These are phyloP conservation scores for Orthosia gracilis DNA, from an alignment of 2,888 invertebrate genomes.

Conservation along the genomic window DNA sequence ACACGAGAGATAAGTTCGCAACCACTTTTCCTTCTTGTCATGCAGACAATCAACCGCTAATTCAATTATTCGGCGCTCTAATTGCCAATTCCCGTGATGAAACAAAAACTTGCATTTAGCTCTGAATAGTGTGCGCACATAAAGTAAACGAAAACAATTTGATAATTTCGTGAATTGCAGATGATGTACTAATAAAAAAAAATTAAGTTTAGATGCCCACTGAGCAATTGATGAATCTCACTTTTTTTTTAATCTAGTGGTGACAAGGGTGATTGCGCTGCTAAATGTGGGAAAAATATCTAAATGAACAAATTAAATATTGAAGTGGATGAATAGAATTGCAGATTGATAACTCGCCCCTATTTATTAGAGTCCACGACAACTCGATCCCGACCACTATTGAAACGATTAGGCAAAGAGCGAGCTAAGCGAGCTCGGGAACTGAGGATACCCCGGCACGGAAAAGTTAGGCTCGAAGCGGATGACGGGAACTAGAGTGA, in stretches of 20 bases:
- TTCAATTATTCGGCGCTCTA: constrained; percentile 78
- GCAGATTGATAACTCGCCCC: too few species aligned
- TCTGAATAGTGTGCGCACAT: constrained; percentile 46
- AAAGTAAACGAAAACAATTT: constrained; percentile 63
- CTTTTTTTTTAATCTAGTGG: neutral
- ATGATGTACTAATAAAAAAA: constrained; percentile 51
- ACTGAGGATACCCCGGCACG: too few species aligned
- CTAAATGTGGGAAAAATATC: too few species aligned
- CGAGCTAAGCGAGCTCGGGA: too few species aligned
- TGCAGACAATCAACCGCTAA: constrained; percentile 80
- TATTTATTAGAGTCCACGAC: too few species aligned
- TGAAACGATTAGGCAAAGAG: too few species aligned
- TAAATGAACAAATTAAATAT: too few species aligned
- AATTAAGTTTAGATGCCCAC: constrained; percentile 37
- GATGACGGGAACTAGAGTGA: too few species aligned
- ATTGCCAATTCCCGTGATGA: constrained; percentile 73
- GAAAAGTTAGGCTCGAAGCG: too few species aligned
- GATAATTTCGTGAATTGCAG: constrained; percentile 32
- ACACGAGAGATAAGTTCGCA: constrained; percentile 78
- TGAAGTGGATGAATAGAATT: too few species aligned
- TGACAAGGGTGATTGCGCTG: too few species aligned
- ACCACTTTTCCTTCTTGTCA: constrained; percentile 80
- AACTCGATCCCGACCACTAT: too few species aligned
- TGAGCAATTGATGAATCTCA: constrained; percentile 31
- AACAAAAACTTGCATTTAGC: constrained; percentile 68